phyloP scores from a whole-genome alignment of 1,140 invertebrate species.

The Andrena cerasifolii region DNA sequence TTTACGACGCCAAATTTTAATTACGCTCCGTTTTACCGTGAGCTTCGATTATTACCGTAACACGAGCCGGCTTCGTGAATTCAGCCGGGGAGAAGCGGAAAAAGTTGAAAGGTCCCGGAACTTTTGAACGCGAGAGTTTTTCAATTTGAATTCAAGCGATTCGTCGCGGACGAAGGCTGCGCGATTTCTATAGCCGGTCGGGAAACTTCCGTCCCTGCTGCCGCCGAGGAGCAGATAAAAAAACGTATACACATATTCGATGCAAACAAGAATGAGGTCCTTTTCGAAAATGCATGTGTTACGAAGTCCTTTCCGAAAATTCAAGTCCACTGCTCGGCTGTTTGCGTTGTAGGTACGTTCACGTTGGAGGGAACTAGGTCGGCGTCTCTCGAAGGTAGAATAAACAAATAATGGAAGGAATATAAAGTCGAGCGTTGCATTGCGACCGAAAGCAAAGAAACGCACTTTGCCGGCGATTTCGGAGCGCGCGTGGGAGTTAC shows the following conservation, averaged over 20 bases:
- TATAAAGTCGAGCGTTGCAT: conserved; percentile 38
- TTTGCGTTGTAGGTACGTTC: conserved; percentile 9
- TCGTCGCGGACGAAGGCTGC: neutral
- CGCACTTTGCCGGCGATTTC: conserved; percentile 32
- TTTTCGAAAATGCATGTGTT: conserved; percentile 47
- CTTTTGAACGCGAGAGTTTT: neutral
- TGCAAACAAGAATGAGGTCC: neutral
- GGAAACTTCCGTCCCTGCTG: neutral
- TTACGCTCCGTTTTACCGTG: neutral
- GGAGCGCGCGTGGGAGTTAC: conserved; percentile 1
- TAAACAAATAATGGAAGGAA: conserved; percentile 47
- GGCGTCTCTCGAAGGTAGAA: conserved; percentile 43
- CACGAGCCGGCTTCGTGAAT: too few species aligned
- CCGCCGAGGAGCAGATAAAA: neutral
- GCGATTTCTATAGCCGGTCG: neutral
- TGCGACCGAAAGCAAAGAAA: conserved; percentile 19
- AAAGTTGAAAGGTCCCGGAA: neutral
- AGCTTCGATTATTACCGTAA: neutral
- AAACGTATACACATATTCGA: neutral
- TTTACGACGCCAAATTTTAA: conserved; percentile 4
- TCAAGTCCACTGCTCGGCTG: conserved; percentile 10
- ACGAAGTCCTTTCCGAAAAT: conserved; percentile 58
- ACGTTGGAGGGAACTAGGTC: conserved; percentile 32
- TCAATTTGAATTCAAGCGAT: conserved; percentile 5
- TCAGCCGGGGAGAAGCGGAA: neutral